Evolutionary conservation across 2,888 invertebrate species (phyloP).

Genomic region (Andrena fulva): DNA sequence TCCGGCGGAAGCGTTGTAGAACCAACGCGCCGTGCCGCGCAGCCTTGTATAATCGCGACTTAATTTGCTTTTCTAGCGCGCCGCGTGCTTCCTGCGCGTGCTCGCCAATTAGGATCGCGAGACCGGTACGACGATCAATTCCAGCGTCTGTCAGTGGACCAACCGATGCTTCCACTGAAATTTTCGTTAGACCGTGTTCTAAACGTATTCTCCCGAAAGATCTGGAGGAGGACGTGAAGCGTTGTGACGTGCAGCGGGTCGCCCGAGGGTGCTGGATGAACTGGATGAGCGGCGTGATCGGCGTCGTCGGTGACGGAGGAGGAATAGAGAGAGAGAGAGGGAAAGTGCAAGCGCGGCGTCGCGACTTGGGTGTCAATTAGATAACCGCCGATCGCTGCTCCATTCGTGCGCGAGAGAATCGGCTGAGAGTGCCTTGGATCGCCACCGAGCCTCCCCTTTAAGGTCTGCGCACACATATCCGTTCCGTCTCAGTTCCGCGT

Average conservation of each 20-base stretch:
- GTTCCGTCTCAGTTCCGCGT: no score
- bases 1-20: conserved; percentile 37
- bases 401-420: conserved; percentile 22
- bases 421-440: not conserved
- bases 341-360: conserved; percentile 18
- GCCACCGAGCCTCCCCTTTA: not conserved
- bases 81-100: conserved; percentile 24
- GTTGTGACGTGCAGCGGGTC: not conserved
- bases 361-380: conserved; percentile 41
- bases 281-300: not conserved
- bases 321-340: conserved; percentile 10
- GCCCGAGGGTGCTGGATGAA: conserved; percentile 6
- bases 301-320: conserved; percentile 2
- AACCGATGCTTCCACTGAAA: no score
- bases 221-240: not conserved
- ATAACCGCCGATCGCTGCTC: conserved; percentile 27
- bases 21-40: conserved; percentile 18
- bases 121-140: no score
- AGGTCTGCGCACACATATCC: no score
- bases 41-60: conserved; percentile 37
- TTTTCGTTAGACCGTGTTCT: not conserved
- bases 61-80: conserved; percentile 30
- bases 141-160: no score
- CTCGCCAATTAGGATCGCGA: not conserved
- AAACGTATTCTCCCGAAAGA: not conserved